A percentile compares a stretch with the other conserved stretches of the same genome.
These are phyloP conservation scores for Diadromus collaris DNA, from an alignment of 2,888 invertebrate genomes.

Conservation along the genomic window DNA sequence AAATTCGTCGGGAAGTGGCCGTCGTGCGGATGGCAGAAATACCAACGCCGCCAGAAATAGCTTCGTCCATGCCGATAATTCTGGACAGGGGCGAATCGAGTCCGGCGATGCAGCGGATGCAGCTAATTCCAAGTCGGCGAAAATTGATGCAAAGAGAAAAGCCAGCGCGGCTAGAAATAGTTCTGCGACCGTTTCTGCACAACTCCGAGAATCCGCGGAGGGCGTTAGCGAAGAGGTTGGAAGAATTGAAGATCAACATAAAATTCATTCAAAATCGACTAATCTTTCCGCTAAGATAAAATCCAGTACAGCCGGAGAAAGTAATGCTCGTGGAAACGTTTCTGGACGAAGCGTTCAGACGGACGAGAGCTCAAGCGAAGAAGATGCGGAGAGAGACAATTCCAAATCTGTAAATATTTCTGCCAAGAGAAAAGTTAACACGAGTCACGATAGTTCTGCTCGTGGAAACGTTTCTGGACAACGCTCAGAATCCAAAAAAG, in stretches of 20 bases:
- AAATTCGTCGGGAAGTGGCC: constrained; percentile 3
- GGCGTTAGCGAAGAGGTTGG: not conserved
- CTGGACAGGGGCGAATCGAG: not conserved
- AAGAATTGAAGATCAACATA: not conserved
- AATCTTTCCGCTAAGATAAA: not conserved
- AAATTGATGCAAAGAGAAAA: not conserved
- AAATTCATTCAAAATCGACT: not conserved
- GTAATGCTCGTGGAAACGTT: not conserved
- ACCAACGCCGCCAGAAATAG: constrained; percentile 2
- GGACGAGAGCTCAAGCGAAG: constrained; percentile 10
- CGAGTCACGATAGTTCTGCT: not conserved
- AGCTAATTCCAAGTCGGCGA: not conserved
- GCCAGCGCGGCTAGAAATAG: not conserved
- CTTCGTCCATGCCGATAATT: not conserved
- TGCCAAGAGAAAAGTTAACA: not conserved
- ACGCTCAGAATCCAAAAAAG: not conserved
- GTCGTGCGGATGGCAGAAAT: not conserved
- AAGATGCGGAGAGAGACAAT: constrained; percentile 2
- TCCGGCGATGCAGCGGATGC: not conserved
- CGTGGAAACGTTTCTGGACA: not conserved
- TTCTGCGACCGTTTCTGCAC: not conserved
- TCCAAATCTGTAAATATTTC: not conserved
- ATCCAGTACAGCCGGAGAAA: not conserved
- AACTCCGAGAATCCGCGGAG: not conserved
- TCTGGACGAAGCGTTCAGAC: not conserved